A percentile compares a stretch with the other conserved stretches of the same genome.
Evolutionary conservation across 2,113 vertebrate species (phyloP).

Genomic region (Dendrocopos noguchii): DNA sequence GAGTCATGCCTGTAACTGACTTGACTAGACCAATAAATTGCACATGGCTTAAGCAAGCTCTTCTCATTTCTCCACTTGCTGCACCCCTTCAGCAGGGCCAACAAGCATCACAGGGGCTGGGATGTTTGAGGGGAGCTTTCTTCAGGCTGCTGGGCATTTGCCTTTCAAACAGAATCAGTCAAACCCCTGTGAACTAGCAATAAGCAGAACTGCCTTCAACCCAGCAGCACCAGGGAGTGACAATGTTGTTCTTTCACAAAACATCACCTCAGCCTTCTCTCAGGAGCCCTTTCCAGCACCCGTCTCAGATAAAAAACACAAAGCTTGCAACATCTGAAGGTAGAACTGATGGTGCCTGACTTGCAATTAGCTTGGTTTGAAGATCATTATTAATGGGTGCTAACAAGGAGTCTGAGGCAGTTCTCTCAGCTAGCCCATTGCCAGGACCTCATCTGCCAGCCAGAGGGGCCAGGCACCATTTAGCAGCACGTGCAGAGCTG

Average conservation of each 20-base stretch:
- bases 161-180: not conserved
- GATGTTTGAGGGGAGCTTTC: not conserved
- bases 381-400: not conserved
- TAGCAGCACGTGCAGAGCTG: not conserved
- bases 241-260: not conserved
- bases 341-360: not conserved
- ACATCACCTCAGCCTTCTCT: not conserved
- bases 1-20: not conserved
- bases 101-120: not conserved
- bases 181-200: not conserved
- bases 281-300: not conserved
- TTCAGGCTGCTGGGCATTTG: not conserved
- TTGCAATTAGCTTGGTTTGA: not conserved
- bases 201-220: fast-evolving
- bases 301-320: not conserved
- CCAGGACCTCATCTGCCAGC: not conserved
- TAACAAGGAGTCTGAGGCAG: not conserved
- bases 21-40: not conserved
- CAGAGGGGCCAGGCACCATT: not conserved
- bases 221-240: not conserved
- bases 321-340: not conserved
- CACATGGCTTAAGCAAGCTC: not conserved
- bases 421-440: not conserved
- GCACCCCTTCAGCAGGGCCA: not conserved
- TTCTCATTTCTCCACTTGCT: not conserved